Evolutionary conservation across 2,888 invertebrate species (phyloP).

Genomic region (Melanophora roralis): DNA sequence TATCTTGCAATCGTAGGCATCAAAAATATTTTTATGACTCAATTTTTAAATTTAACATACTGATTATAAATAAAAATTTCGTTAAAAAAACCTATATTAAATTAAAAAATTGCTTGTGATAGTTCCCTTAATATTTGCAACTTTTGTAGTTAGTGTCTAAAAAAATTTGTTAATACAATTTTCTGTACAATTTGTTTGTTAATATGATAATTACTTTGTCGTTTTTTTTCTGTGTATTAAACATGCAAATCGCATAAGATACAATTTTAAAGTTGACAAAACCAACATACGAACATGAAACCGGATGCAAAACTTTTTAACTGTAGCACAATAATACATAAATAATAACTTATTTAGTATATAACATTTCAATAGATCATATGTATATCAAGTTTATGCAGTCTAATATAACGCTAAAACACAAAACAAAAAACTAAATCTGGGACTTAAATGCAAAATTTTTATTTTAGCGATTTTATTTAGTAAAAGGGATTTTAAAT

Average conservation of each 20-base stretch:
- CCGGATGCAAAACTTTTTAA: constrained; percentile 49
- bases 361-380: not conserved
- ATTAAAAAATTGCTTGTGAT: no score
- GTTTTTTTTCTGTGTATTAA: constrained; percentile 21
- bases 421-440: not conserved
- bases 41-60: not conserved
- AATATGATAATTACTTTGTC: no score
- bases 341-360: not conserved
- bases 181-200: no score
- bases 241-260: constrained; percentile 47
- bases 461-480: no score
- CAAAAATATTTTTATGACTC: not conserved
- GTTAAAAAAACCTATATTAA: no score
- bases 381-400: constrained; percentile 9
- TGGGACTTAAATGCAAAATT: no score
- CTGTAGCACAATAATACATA: constrained; percentile 37
- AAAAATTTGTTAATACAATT: no score
- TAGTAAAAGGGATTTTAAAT: no score
- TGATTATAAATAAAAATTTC: no score
- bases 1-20: no score
- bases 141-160: no score
- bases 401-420: not conserved
- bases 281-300: constrained; percentile 21
- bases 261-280: constrained; percentile 18
- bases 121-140: no score